These are phyloP conservation scores for Sphecodes monilicornis DNA, from an alignment of 2,888 invertebrate genomes.

Conservation along the genomic window DNA sequence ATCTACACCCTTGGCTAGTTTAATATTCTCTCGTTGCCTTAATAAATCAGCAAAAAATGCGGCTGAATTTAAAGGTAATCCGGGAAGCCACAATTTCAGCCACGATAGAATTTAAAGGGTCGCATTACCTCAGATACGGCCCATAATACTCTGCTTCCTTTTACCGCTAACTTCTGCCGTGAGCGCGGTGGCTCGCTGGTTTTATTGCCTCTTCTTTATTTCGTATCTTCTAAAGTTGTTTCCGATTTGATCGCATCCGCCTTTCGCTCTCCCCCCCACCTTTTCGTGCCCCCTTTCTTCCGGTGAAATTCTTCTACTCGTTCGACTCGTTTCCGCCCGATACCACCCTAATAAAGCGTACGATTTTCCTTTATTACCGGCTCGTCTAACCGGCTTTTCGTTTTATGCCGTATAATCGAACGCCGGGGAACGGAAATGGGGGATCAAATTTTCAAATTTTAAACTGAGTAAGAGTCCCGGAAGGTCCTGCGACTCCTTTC, in stretches of 20 bases:
- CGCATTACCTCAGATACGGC: conserved; percentile 13
- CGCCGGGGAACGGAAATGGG: background rate
- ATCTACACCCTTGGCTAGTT: background rate
- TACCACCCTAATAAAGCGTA: conserved; percentile 18
- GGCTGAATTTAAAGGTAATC: conserved; percentile 1
- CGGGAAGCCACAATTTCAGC: conserved; percentile 3
- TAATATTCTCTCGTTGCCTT: background rate
- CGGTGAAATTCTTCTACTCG: background rate
- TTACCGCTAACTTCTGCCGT: conserved; percentile 24
- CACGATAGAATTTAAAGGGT: conserved; percentile 26
- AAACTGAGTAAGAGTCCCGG: background rate
- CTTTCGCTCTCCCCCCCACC: background rate
- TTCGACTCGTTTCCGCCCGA: background rate
- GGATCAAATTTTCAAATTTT: conserved; percentile 3
- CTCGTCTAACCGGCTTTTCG: conserved; percentile 2
- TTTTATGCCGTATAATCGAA: background rate
- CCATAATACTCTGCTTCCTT: conserved; percentile 23
- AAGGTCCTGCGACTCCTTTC: background rate
- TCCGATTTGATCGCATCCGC: conserved; percentile 28
- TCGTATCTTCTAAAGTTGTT: conserved; percentile 24
- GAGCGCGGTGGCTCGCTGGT: background rate
- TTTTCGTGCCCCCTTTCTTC: background rate
- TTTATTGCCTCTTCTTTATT: conserved; percentile 25
- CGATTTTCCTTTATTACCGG: conserved; percentile 7
- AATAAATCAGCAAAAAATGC: background rate